phyloP scores from a whole-genome alignment of 2,113 vertebrate species.

The Urocynchramus pylzowi region DNA sequence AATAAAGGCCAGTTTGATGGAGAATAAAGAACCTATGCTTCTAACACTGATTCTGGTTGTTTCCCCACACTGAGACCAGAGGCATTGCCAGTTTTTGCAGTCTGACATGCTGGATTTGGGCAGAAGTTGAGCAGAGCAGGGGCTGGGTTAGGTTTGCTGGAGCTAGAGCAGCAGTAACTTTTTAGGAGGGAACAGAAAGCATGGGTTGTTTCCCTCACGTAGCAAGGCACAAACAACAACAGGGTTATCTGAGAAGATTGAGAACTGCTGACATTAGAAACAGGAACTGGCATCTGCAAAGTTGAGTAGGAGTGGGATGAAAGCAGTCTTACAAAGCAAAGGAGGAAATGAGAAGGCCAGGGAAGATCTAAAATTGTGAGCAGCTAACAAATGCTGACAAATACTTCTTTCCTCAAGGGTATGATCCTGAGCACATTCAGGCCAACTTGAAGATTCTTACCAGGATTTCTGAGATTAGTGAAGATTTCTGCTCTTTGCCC shows the following conservation, averaged over 20 bases:
- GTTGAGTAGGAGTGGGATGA: neutral
- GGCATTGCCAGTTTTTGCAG: neutral
- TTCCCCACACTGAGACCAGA: neutral
- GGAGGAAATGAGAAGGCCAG: neutral
- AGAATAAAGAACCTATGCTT: neutral
- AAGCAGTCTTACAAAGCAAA: neutral
- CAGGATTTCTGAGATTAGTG: neutral
- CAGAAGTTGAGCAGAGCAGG: neutral
- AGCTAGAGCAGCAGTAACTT: neutral
- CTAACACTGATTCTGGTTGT: neutral
- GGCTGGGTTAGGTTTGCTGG: neutral
- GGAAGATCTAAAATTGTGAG: neutral
- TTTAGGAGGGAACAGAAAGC: conserved; percentile 7
- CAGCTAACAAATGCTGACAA: neutral
- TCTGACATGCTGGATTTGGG: neutral
- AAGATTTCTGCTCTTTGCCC: neutral
- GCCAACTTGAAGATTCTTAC: neutral
- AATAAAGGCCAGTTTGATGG: neutral
- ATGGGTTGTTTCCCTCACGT: neutral
- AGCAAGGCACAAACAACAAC: neutral
- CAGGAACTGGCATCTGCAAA: conserved; percentile 34
- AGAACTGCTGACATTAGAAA: conserved; percentile 33
- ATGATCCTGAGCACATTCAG: neutral
- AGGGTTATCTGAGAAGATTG: neutral
- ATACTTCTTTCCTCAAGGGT: neutral